Base-by-base conservation (phyloP, 2,888 invertebrate species). In the Lamellibrachia columna region DNA sequence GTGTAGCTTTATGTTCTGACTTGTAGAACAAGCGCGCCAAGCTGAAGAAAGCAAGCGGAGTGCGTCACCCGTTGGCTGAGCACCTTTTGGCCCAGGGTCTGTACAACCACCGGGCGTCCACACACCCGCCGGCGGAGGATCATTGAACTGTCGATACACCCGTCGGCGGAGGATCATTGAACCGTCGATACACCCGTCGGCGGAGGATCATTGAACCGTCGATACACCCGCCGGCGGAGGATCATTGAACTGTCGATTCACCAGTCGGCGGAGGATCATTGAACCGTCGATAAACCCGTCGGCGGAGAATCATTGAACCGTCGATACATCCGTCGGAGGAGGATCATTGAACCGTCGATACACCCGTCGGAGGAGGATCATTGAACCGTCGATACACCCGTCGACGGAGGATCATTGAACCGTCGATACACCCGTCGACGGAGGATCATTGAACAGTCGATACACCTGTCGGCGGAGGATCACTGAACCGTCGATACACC, bases 61-160 rank as follows among this genome's bases (percentile, higher is more conserved):
- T 98, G 94, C 95, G 96, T 95, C 98, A 98, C 96, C 98, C 98
- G 0, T 97, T 99, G 93, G 99, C 99, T 0, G 96, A 98, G 93
- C 98, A 98, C 96, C 97, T 99, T 95, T 99, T 99, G 98, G 98
- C 98, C 0, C 98, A 99, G 96, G 99, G 99, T 0, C 97, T 99
- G 55, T 99, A 99, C 97, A 99, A 99, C 96, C 99, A 99, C 91
- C 75, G 75, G 75, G 75, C 75, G 22, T 75, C 75, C 4, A 22
- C 75, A 75, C 75, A 75, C 75, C n/a, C 75, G 75, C n/a, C 75
- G n/a, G 11, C 75, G 75, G 75, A 75, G 75, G 75, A 75, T 75
- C 75, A 75, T 15, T 75, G 75, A 75, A 4, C 11, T 58, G 58
- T 58, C 58, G 8, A 75, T 6, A 75, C 75, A 75, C 15, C 22